Base-by-base conservation (phyloP, 2,888 invertebrate species). In the Acrobasis consociella region DNA sequence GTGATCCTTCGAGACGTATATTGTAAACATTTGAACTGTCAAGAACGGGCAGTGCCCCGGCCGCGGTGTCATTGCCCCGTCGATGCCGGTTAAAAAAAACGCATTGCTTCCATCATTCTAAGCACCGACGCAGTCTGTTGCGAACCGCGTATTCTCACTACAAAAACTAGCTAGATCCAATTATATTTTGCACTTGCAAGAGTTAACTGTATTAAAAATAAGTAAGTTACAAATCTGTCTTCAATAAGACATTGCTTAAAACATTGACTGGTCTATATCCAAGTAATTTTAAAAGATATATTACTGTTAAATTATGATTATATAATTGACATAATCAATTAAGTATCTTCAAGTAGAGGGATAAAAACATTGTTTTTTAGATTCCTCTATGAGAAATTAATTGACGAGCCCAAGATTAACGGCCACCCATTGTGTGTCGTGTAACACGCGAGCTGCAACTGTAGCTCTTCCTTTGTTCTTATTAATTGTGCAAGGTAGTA, bases 1-100 rank as follows among this genome's bases (percentile, higher is more conserved):
- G 77, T 82, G 82, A 86, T 89, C 88, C 87, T 85, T 83, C 78
- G 83, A 83, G 84, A 84, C 82, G 83, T 82, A 81, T 78, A 85
- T 85, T 85, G 85, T 89, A 91, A 91, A 91, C 87, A 91, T 91
- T 90, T 91, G 89, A 91, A 91, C 91, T 91, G 91, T 92, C 91
- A 91, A 91, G 92, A 91, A 91, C 91, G 92, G 91, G 77, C 91
- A 90, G 86, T 87, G 91, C 90, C 88, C 91, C 89, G 86, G 77
- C 76, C 79, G 76, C 78, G 78, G 83, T 83, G 91, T 91, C 91
- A 89, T 85, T 91, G 91, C 90, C 91, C 91, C 79, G 84, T 77
- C 84, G 86, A 86, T 89, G 88, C 84, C 86, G 88, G 86, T 85
- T 80, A 87, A 91, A 91, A 31, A 91, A 91, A 92, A 90, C 86